These are phyloP conservation scores for Catharus minimus DNA, from an alignment of 2,113 vertebrate species.

Conservation along the genomic window DNA sequence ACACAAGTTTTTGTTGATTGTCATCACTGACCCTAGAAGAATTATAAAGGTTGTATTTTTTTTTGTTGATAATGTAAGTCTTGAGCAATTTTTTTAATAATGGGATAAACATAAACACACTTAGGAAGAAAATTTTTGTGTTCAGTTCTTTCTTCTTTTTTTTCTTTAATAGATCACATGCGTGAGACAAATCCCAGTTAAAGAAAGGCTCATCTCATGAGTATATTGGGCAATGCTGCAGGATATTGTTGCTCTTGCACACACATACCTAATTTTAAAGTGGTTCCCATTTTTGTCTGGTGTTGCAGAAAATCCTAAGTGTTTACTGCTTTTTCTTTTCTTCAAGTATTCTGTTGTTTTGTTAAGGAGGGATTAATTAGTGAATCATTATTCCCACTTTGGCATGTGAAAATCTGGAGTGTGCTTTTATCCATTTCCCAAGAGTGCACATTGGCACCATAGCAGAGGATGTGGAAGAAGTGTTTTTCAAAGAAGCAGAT, in stretches of 20 bases:
- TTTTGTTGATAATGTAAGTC: slow-evolving; percentile 1
- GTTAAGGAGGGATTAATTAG: slow-evolving; percentile 56
- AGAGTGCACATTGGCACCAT: slow-evolving; percentile 35
- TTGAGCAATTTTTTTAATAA: not conserved
- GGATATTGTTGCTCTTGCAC: not conserved
- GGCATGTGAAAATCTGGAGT: slow-evolving; percentile 52
- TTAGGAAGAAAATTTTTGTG: not conserved
- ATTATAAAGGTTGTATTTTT: not conserved
- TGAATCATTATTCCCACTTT: slow-evolving; percentile 65
- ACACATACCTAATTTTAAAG: slow-evolving; percentile 5
- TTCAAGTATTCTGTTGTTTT: slow-evolving; percentile 30
- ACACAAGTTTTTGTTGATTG: not conserved
- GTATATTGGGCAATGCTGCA: not conserved
- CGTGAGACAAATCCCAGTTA: not conserved
- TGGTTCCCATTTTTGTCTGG: slow-evolving; percentile 20
- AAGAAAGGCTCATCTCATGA: not conserved
- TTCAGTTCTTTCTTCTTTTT: not conserved
- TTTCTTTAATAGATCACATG: slow-evolving; percentile 6
- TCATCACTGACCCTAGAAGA: not conserved
- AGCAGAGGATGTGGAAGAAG: slow-evolving; percentile 67
- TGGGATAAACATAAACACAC: slow-evolving; percentile 14
- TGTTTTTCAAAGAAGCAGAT: slow-evolving; percentile 67
- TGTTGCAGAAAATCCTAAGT: slow-evolving; percentile 8
- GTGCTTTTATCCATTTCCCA: slow-evolving; percentile 66
- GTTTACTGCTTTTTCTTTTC: slow-evolving; percentile 5